Evolutionary conservation across 2,797 vertebrate species (phyloP), one percentile per base, ranked within the genome.

Genomic region (Podarcis lilfordi): DNA sequence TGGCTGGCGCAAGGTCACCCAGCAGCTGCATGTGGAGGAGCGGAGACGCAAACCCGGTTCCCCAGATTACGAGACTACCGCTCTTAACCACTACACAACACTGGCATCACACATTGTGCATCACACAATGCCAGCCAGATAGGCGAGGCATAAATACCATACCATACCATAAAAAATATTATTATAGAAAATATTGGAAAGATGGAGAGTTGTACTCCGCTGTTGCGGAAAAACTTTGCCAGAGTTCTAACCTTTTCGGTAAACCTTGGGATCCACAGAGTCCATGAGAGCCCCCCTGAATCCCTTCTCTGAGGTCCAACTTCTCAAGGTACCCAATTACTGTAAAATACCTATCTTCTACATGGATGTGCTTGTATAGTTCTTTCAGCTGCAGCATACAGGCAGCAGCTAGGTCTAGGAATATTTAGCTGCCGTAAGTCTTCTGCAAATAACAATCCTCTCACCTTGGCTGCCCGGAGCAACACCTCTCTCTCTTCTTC

Each of bases 401-500:
- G 21, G 27, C 45, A 72, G 21, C 21, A 64, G 6, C 21, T n/a
- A 79, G 19, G 45, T 75, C 7, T 13, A 68, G 27, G 35, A 64
- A 6, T n/a, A 9, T 40, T 72, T 13, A 29, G 45, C 5, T 32
- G 0, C 0, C 4, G 35, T 85, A 55, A 6, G 84, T 86, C 29
- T 66, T 77, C 32, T 35, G 45, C 4, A 40, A 80, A 80, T 80
- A 13, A 4, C 27, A 84, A 92, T 74, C 40, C 19, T 29, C 95
- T 96, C 93, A 99, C 99, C 97, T 97, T 98, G 89, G 97, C 98
- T 92, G 97, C 96, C 90, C 97, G 98, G 85, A 99, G 95, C 88
- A 99, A 92, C 74, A 96, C 95, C 94, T 99, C 98, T 85, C 97
- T 96, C 95, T 99, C 98, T 93, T 98, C 98, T 90, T 98, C 98